Conservation (phyloP, 2,113 vertebrate species). For the Vimba vimba region DNA sequence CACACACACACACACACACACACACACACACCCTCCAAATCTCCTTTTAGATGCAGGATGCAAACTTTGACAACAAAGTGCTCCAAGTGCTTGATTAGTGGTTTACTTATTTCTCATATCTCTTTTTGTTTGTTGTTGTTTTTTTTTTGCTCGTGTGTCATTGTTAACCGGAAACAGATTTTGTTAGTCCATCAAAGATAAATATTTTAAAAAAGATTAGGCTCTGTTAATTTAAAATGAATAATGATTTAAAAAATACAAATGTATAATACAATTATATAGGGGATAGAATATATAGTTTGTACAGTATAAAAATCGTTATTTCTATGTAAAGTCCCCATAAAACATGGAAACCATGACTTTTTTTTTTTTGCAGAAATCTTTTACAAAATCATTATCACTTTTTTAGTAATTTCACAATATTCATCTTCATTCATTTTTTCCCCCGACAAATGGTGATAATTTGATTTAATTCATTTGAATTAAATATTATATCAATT, state of each 20-base stretch:
- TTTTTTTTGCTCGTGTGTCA: background rate
- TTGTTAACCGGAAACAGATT: background rate
- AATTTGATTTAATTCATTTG: background rate
- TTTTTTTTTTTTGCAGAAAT: background rate
- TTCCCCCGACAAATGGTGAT: background rate
- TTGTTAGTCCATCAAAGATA: background rate
- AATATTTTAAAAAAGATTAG: background rate
- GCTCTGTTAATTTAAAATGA: background rate
- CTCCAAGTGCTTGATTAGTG: background rate
- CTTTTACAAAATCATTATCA: background rate
- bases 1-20: too few relatives aligned
- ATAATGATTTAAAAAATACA: background rate
- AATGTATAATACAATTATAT: background rate
- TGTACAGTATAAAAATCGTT: too few relatives aligned
- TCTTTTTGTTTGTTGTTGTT: too few relatives aligned
- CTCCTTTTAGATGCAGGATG: conserved; percentile 29
- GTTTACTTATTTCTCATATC: background rate
- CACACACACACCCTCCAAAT: conserved; percentile 14
- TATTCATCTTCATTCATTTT: background rate
- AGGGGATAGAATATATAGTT: too few relatives aligned
- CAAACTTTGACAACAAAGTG: conserved; percentile 35
- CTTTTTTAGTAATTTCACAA: background rate
- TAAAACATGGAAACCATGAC: too few relatives aligned
- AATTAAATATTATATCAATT: background rate
- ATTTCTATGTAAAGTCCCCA: too few relatives aligned